Conservation (phyloP, 2,888 invertebrate genomes). For the Lycia hirtaria region DNA sequence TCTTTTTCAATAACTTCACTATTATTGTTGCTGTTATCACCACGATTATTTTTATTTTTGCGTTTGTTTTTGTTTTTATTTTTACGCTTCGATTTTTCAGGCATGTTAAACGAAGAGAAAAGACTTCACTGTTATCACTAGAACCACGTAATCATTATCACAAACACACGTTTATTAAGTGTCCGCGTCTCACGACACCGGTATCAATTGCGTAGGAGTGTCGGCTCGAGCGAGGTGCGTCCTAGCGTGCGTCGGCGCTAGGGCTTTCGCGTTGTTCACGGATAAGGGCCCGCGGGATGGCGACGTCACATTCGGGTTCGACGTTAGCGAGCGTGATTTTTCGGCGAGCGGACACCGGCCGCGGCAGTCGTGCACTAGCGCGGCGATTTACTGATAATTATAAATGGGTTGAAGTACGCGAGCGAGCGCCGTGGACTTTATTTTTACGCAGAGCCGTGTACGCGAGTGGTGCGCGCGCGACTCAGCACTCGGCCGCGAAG, state of each 20-base stretch:
- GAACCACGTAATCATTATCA: conserved; percentile 66
- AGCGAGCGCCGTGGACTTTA: conserved; percentile 81
- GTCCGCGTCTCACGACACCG: conserved; percentile 62
- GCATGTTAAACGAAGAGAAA: conserved; percentile 63
- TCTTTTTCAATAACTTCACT: conserved; percentile 51
- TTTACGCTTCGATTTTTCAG: conserved; percentile 75
- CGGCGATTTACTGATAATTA: conserved; percentile 85
- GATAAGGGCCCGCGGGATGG: conserved; percentile 65
- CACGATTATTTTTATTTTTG: conserved; percentile 70
- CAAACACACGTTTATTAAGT: conserved; percentile 65
- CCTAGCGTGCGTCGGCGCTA: conserved; percentile 51
- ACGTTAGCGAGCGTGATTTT: conserved; percentile 66
- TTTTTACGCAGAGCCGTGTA: conserved; percentile 83
- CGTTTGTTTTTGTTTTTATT: conserved; percentile 70
- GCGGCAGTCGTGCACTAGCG: conserved; percentile 80
- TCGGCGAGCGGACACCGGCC: conserved; percentile 73
- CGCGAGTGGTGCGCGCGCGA: conserved; percentile 76
- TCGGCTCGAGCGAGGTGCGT: conserved; percentile 55
- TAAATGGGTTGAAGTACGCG: conserved; percentile 83
- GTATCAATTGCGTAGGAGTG: conserved; percentile 72
- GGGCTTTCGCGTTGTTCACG: conserved; percentile 61
- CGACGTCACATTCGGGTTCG: conserved; percentile 58
- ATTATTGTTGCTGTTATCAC: conserved; percentile 55
- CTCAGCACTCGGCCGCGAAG: conserved; percentile 65
- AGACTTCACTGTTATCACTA: conserved; percentile 72